Evolutionary conservation across 2,113 vertebrate species (phyloP).

Genomic region (Tichodroma muraria): DNA sequence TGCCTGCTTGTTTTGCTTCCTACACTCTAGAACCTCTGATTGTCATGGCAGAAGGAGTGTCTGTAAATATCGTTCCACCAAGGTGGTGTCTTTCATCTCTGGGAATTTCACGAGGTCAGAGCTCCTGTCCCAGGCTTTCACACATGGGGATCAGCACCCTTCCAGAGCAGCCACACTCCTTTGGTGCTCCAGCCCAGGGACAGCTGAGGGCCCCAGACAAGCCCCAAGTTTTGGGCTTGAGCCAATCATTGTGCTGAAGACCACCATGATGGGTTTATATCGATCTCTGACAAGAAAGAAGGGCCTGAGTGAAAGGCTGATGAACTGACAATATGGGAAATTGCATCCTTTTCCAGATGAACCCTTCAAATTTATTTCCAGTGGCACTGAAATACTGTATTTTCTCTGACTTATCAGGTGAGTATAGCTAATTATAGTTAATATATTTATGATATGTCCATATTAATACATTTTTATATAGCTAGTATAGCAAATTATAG

Average conservation of each 20-base stretch:
- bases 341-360: background rate
- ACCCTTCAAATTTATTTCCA: background rate
- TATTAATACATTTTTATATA: background rate
- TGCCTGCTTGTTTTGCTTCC: background rate
- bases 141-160: fast-evolving
- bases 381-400: background rate
- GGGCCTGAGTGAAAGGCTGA: background rate
- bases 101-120: fast-evolving
- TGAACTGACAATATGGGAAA: background rate
- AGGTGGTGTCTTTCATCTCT: background rate
- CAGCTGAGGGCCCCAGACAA: background rate
- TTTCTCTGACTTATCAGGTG: background rate
- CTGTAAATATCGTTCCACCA: background rate
- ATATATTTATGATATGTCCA: background rate
- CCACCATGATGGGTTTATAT: background rate
- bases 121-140: background rate
- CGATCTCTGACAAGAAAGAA: background rate
- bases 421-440: background rate
- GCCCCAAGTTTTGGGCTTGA: background rate
- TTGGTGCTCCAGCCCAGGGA: background rate
- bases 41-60: background rate
- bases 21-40: fast-evolving
- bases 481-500: background rate
- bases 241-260: background rate
- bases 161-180: background rate